phyloP scores from a whole-genome alignment of 2,888 invertebrate genomes.

The Seira ritae region DNA sequence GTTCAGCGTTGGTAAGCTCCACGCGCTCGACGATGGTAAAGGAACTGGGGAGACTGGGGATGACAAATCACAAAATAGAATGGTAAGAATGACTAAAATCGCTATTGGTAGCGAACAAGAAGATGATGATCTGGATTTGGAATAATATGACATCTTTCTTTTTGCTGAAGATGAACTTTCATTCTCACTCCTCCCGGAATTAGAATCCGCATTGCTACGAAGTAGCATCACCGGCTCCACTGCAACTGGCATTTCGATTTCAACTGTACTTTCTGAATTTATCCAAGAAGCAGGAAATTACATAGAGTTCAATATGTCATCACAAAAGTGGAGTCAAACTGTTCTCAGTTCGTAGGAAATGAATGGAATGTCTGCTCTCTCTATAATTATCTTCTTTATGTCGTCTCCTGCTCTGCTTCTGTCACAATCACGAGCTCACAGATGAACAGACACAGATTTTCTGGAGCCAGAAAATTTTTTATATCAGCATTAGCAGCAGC shows the following conservation, averaged over 20 bases:
- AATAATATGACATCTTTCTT: background rate
- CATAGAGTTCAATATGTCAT: too few species aligned
- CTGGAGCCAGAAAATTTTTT: background rate
- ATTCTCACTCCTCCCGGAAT: background rate
- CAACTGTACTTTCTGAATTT: too few species aligned
- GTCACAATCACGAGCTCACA: constrained; percentile 9
- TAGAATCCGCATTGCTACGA: background rate
- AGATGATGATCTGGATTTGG: background rate
- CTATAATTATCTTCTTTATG: constrained; percentile 8
- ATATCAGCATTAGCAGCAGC: too few species aligned
- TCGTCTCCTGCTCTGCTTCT: background rate
- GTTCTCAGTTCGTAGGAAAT: background rate
- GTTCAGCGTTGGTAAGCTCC: constrained; percentile 55
- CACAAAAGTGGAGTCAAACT: background rate
- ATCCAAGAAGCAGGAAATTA: too few species aligned
- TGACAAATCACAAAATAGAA: constrained; percentile 26
- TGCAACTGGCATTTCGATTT: constrained; percentile 1
- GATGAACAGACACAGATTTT: constrained; percentile 8
- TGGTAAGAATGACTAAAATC: constrained; percentile 36
- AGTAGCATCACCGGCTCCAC: constrained; percentile 6
- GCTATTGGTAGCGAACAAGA: background rate
- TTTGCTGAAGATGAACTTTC: constrained; percentile 8
- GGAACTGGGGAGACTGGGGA: constrained; percentile 34
- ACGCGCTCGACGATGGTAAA: constrained; percentile 52
- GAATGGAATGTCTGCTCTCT: constrained; percentile 7